phyloP scores from a whole-genome alignment of 2,888 invertebrate species.

The Sinohyriopsis cumingii region DNA sequence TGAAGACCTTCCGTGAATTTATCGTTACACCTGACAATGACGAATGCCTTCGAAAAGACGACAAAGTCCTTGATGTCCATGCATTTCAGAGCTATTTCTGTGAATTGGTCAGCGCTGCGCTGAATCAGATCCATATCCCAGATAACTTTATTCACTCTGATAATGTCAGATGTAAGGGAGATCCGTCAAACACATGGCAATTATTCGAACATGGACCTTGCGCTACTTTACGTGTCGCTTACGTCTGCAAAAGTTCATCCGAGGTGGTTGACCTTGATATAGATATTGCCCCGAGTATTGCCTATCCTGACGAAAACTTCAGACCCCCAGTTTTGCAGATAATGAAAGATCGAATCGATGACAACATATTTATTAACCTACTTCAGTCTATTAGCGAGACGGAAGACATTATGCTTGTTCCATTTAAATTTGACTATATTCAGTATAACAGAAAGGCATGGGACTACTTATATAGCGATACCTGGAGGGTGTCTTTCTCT shows the following conservation, averaged over 20 bases:
- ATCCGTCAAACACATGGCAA: conserved; percentile 2
- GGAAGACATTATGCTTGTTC: conserved; percentile 14
- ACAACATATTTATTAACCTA: conserved; percentile 7
- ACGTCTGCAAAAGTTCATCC: conserved; percentile 1
- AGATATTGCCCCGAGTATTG: conserved; percentile 23
- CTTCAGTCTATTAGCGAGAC: conserved; percentile 3
- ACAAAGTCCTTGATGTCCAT: conserved; percentile 13
- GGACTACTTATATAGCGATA: conserved; percentile 17
- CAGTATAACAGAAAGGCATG: conserved; percentile 2
- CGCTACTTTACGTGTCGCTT: conserved; percentile 13
- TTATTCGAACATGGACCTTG: conserved; percentile 16
- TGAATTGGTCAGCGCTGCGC: conserved; percentile 15
- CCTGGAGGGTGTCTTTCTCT: conserved; percentile 24
- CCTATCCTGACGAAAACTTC: conserved; percentile 7
- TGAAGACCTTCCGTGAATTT: conserved; percentile 17
- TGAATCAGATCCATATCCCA: conserved; percentile 11
- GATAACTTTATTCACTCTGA: conserved; percentile 8
- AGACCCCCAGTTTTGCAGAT: conserved; percentile 11
- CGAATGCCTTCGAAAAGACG: conserved; percentile 8
- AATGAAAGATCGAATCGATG: not conserved
- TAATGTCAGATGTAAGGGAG: not conserved
- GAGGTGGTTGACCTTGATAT: conserved; percentile 14
- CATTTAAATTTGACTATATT: conserved; percentile 18
- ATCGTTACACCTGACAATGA: conserved; percentile 10
- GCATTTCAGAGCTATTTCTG: conserved; percentile 15